phyloP scores from a whole-genome alignment of 2,888 invertebrate genomes.

The Morinoia aosen region DNA sequence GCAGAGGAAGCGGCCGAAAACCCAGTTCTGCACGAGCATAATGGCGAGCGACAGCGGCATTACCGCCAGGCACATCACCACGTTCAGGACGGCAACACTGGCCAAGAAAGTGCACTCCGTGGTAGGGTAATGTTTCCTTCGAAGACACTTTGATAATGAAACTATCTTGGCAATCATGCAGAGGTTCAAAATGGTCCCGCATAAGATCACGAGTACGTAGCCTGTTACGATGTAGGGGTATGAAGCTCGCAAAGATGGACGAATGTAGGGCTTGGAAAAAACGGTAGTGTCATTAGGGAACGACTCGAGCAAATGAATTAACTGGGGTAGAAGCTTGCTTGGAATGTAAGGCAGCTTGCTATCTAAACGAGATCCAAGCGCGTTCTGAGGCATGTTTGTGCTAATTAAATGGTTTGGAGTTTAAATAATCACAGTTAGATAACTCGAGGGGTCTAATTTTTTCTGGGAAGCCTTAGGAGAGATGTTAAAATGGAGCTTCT shows the following conservation, averaged over 20 bases:
- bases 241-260: constrained; percentile 73
- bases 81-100: constrained; percentile 76
- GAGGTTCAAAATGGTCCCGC: constrained; percentile 77
- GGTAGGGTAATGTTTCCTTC: constrained; percentile 73
- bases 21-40: constrained; percentile 81
- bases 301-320: constrained; percentile 19
- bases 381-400: neutral
- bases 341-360: constrained; percentile 16
- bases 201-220: constrained; percentile 76
- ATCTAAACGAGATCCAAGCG: neutral
- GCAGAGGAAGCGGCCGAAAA: constrained; percentile 81
- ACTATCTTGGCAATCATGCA: constrained; percentile 74
- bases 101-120: constrained; percentile 71
- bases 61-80: constrained; percentile 79
- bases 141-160: constrained; percentile 51
- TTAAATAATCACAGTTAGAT: neutral
- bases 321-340: constrained; percentile 18
- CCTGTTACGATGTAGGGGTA: constrained; percentile 73
- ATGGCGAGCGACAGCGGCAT: constrained; percentile 80
- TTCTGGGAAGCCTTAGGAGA: neutral
- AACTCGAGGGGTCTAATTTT: neutral
- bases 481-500: neutral
- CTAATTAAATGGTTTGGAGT: neutral
- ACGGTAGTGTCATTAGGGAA: constrained; percentile 73
- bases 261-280: constrained; percentile 77